These are phyloP conservation scores for Mellilla xanthometata DNA, from an alignment of 2,888 invertebrate genomes.

Conservation along the genomic window DNA sequence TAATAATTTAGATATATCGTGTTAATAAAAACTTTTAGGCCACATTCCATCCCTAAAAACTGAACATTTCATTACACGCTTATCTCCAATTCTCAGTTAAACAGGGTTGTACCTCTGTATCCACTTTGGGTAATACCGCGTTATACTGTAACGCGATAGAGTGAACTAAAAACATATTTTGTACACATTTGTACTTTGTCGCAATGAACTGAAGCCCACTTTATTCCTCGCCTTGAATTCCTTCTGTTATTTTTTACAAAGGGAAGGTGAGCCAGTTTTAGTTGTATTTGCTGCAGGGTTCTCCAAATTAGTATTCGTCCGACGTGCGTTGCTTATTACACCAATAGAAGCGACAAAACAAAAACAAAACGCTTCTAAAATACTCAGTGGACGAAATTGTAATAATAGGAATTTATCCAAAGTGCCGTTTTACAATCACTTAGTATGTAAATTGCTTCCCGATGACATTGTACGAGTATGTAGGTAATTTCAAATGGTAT, in stretches of 20 bases:
- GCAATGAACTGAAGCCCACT: neutral
- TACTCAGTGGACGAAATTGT: slow-evolving; percentile 52
- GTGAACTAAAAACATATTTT: slow-evolving; percentile 8
- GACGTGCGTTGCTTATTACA: slow-evolving; percentile 65
- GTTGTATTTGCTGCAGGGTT: slow-evolving; percentile 31
- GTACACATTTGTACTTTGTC: slow-evolving; percentile 4
- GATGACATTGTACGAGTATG: neutral
- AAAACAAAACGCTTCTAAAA: slow-evolving; percentile 57
- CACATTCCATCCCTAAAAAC: too few species aligned
- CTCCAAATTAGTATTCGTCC: slow-evolving; percentile 54
- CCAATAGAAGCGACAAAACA: slow-evolving; percentile 67
- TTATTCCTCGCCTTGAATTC: too few species aligned
- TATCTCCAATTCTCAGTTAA: too few species aligned
- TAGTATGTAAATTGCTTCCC: slow-evolving; percentile 16
- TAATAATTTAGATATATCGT: too few species aligned
- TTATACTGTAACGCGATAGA: slow-evolving; percentile 10
- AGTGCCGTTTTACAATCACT: slow-evolving; percentile 37
- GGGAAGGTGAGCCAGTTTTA: slow-evolving; percentile 12
- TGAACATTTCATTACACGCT: slow-evolving; percentile 20
- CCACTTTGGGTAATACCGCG: slow-evolving; percentile 7
- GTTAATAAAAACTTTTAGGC: too few species aligned
- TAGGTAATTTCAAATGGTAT: slow-evolving; percentile 1
- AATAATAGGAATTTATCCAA: slow-evolving; percentile 43
- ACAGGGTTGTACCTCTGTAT: slow-evolving; percentile 1
- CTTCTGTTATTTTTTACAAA: slow-evolving; percentile 12